Conservation (phyloP, 2,888 invertebrate genomes). For the Scelioninae gen. 1 region DNA sequence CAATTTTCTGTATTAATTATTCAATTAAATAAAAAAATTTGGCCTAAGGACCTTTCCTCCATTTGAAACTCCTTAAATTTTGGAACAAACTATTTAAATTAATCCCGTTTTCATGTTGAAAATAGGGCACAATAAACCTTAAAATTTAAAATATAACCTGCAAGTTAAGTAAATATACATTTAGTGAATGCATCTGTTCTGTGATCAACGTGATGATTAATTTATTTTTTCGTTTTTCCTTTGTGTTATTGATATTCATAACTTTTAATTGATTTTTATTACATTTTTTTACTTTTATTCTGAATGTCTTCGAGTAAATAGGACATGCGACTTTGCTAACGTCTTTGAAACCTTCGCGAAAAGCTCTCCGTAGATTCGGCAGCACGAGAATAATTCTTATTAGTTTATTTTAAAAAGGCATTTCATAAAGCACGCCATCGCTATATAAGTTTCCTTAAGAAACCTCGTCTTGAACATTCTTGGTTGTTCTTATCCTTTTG, state of each 20-base stretch:
- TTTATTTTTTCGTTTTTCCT: slow-evolving; percentile 33
- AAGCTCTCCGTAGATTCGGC: slow-evolving; percentile 61
- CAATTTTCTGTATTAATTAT: no score
- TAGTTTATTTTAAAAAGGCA: slow-evolving; percentile 65
- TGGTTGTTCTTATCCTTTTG: no score
- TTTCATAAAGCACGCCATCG: slow-evolving; percentile 60
- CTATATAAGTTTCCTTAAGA: no score
- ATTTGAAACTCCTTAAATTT: no score
- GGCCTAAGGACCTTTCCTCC: no score
- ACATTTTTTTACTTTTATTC: slow-evolving; percentile 3
- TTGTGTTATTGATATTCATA: slow-evolving; percentile 21
- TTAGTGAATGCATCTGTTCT: slow-evolving; percentile 45
- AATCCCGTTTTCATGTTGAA: no score
- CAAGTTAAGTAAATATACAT: no score
- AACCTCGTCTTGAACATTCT: no score
- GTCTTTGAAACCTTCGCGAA: slow-evolving; percentile 48
- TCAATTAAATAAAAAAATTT: no score
- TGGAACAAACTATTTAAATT: no score
- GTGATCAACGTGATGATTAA: slow-evolving; percentile 42
- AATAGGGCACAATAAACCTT: no score
- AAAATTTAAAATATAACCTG: no score
- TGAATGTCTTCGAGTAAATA: slow-evolving; percentile 28
- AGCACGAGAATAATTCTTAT: slow-evolving; percentile 64
- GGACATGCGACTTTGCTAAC: slow-evolving; percentile 59
- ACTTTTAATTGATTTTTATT: slow-evolving; percentile 16